A percentile compares a stretch with the other conserved stretches of the same genome.
Conservation (phyloP, 1,140 invertebrate species). For the Cheumatopsyche charites region DNA sequence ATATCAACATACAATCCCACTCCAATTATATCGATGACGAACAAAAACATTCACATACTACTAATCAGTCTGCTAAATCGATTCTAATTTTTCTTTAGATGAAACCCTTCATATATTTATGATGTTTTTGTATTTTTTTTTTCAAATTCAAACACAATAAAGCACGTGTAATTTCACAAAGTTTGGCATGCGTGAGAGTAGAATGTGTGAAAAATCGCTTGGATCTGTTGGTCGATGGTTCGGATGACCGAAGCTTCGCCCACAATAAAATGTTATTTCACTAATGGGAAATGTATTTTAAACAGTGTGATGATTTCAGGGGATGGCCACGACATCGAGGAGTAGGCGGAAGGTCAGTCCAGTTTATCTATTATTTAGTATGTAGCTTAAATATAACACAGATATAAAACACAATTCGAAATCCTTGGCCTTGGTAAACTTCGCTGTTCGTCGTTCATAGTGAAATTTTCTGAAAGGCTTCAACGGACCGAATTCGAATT, state of each 20-base stretch:
- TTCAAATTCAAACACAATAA: background rate
- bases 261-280: background rate
- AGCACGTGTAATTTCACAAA: background rate
- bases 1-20: no score
- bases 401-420: no score
- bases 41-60: no score
- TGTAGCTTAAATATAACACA: no score
- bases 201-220: background rate
- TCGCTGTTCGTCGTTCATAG: no score
- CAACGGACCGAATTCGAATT: no score
- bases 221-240: background rate
- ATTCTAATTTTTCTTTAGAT: no score
- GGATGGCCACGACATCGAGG: slow-evolving; percentile 61
- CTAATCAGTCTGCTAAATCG: no score
- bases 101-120: no score
- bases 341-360: slow-evolving; percentile 60
- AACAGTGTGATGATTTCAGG: slow-evolving; percentile 52
- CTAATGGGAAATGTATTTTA: slow-evolving; percentile 23
- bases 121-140: background rate
- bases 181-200: slow-evolving; percentile 2
- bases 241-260: background rate
- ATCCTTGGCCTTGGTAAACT: no score
- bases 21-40: no score
- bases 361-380: slow-evolving; percentile 30
- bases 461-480: no score